Evolutionary conservation across 30 jellyfish, hydroid and myxozoan genomes (phyloP), one percentile per base, ranked within the genome.

Genomic region (Turritopsis dohrnii): DNA sequence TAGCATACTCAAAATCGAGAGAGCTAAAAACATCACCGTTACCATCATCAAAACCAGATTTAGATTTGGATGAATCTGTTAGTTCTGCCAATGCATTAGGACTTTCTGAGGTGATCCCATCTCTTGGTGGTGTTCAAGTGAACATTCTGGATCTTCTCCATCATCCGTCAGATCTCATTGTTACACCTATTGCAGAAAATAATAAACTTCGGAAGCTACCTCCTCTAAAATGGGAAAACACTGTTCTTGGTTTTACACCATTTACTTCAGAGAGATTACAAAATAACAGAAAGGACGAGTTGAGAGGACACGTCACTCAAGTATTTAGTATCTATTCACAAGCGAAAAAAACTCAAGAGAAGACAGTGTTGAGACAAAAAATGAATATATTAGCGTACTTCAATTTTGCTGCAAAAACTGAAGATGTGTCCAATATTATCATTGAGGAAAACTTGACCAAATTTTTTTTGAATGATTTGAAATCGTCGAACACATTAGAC

Each of bases 131-230:
- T 18, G 24, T 79, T 21, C 71, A 81, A 66, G 53, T 92, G 25
- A 87, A 79, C 52, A 81, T 92, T 25, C 79, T 92, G 41, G 97
- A 92, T 81, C 92, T 72, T 28, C 94, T 92, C 25, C 88, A 87
- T 66, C 96, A 92, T 80, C 94, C 97, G 0, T 31, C 92, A 17
- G 97, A 92, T 81, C 77, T 92, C 16, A 90, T 73, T 3, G 96
- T 87, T 19, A 84, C 84, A 13, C 97, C 97, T 0, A 92, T 92
- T 3, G 87, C 90, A 21, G 97, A 92, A 16, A 92, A 92, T 80
- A 86, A 90, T 9, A 87, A 80, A 66, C 73, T 81, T 28, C 82
- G 74, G 7, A 92, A 92, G 71, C 84, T 54, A 21, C 80, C 83
- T 21, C 21, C 86, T 1, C 65, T 81, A 21, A 92, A 92, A 75